phyloP scores from a whole-genome alignment of 2,888 invertebrate species.

The Calameuta filiformis region DNA sequence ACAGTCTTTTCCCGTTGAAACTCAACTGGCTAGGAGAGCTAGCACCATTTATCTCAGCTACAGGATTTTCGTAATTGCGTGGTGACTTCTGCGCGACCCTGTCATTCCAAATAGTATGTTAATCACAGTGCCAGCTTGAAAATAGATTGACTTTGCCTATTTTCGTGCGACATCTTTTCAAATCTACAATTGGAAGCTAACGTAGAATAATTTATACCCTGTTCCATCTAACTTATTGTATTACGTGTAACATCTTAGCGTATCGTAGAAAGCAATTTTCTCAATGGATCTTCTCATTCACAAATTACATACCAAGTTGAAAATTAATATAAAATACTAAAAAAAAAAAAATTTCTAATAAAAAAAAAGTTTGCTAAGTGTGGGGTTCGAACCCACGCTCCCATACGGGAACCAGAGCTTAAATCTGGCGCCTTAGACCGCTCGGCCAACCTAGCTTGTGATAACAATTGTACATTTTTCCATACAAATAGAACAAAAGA shows the following conservation, averaged over 20 bases:
- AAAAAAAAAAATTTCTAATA: not conserved
- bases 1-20: not conserved
- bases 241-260: not conserved
- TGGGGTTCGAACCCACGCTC: conserved; percentile 79
- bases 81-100: not conserved
- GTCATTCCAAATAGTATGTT: not conserved
- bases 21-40: conserved; percentile 17
- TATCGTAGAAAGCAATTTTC: not conserved
- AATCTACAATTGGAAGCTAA: not conserved
- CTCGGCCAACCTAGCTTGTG: conserved; percentile 74
- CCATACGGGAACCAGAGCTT: conserved; percentile 75
- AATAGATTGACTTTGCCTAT: not conserved
- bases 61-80: conserved; percentile 5
- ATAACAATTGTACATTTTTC: not conserved
- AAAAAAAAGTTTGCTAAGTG: conserved; percentile 69
- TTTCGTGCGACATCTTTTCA: not conserved
- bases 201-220: not conserved
- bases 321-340: not conserved
- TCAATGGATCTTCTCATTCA: too few species aligned
- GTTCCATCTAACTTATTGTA: not conserved
- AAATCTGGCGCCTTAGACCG: conserved; percentile 79
- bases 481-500: not conserved
- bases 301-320: not conserved
- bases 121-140: not conserved
- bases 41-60: conserved; percentile 34